phyloP scores from a whole-genome alignment of 1,140 invertebrate genomes.

The Olivierus martensii region DNA sequence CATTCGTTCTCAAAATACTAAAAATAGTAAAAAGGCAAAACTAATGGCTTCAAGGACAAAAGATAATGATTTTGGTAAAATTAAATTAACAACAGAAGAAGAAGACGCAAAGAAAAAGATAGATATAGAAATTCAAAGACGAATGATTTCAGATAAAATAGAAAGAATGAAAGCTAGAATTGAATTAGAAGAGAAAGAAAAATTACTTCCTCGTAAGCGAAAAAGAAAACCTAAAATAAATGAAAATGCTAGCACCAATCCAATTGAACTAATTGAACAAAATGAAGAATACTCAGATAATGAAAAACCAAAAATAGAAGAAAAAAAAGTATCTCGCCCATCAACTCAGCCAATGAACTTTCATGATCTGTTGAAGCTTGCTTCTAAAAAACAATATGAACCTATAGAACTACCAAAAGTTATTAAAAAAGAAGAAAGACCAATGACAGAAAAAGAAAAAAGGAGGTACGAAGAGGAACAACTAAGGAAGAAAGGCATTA shows the following conservation, averaged over 20 bases:
- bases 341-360: slow-evolving; percentile 22
- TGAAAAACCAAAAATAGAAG: neutral
- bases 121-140: slow-evolving; percentile 15
- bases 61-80: slow-evolving; percentile 58
- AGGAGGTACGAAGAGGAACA: slow-evolving; percentile 37
- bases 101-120: slow-evolving; percentile 22
- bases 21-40: slow-evolving; percentile 40
- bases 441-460: slow-evolving; percentile 66
- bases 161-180: slow-evolving; percentile 39
- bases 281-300: neutral
- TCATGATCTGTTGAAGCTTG: slow-evolving; percentile 35
- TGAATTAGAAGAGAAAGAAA: slow-evolving; percentile 48
- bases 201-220: slow-evolving; percentile 46
- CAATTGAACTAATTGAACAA: neutral
- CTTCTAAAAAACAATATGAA: slow-evolving; percentile 66
- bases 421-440: slow-evolving; percentile 35
- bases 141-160: slow-evolving; percentile 26
- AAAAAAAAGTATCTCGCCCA: neutral
- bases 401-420: slow-evolving; percentile 49
- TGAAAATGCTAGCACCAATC: neutral
- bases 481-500: slow-evolving; percentile 1
- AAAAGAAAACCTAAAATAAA: slow-evolving; percentile 40
- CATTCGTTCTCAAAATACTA: slow-evolving; percentile 50
- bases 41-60: slow-evolving; percentile 63
- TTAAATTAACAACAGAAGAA: slow-evolving; percentile 49